Base-by-base conservation (phyloP, 2,113 vertebrate species). In the Pangasianodon hypophthalmus region DNA sequence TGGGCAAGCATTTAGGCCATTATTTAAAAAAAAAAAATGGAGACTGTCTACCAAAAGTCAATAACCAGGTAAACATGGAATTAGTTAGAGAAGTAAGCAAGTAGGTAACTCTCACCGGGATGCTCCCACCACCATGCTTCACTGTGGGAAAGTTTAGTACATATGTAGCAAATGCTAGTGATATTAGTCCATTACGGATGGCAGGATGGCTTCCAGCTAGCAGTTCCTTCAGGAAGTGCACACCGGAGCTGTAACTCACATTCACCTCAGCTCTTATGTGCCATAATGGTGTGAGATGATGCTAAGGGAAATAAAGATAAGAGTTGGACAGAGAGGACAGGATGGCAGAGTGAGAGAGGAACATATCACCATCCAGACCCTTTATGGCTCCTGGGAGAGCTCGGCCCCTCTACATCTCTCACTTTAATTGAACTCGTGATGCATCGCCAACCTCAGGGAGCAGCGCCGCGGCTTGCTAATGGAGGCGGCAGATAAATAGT, bases 391-490 rank as follows among this genome's bases (percentile, higher is more conserved):
- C 46, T 75, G 21, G 6, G 46, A 87, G 52, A 73, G 88, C 85
- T 19, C 21, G 58, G 77, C 71, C 75, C 19, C 92, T 91, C 79
- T 87, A 69, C 90, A 89, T 89, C 81, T 85, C 77, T 92, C 89
- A 90, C 90, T 88, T 90, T 88, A 86, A 93, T 90, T 90, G 54
- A 91, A 88, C 62, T 41, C 58, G 48, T 90, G 91, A 88, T 92
- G 83, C 91, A 92, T 90, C 19, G 44, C 84, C 89, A 56, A 69
- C 52, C 37, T 54, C 52, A 60, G 88, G 41, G 87, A 91, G 79
- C 11, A 84, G 84, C 85, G 16, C 71, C 37, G 46, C 44, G 60
- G 19, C 41, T 21, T 90, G 60, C 79, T 90, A 90, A 91, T 88
- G 77, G 84, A 92, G 48, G 16, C 50, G 14, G 67, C 69, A 88